Conservation (phyloP, 2,797 vertebrate genomes). For the Peromyscus attwateri region DNA sequence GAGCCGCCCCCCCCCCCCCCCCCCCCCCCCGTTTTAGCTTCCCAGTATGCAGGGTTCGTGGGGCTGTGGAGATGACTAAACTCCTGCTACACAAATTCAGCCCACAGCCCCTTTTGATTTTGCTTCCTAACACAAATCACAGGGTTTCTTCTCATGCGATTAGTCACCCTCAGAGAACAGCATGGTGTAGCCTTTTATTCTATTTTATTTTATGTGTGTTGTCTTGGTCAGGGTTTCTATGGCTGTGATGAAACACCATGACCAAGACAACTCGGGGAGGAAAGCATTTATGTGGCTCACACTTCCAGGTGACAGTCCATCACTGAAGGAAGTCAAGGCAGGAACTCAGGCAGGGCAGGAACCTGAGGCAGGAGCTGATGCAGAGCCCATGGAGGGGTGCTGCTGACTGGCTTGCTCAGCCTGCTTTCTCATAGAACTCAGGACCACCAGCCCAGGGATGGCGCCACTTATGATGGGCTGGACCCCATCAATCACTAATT, state of each 20-base stretch:
- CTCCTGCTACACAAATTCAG: neutral
- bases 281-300: neutral
- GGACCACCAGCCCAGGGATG: neutral
- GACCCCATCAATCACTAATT: neutral
- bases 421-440: neutral
- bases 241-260: neutral
- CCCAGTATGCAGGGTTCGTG: neutral
- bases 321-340: neutral
- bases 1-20: neutral
- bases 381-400: neutral
- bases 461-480: neutral
- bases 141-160: neutral
- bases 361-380: neutral
- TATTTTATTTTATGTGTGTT: neutral
- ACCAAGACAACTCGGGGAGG: neutral
- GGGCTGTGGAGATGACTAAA: neutral
- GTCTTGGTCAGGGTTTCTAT: neutral
- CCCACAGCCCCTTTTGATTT: slow-evolving; percentile 38
- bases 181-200: neutral
- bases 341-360: neutral
- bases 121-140: slow-evolving; percentile 26
- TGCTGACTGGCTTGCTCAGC: neutral
- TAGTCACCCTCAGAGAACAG: slow-evolving; percentile 48
- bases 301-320: neutral
- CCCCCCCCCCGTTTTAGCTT: neutral